Base-by-base conservation (phyloP, 2,797 vertebrate genomes). In the Poecile montanus region DNA sequence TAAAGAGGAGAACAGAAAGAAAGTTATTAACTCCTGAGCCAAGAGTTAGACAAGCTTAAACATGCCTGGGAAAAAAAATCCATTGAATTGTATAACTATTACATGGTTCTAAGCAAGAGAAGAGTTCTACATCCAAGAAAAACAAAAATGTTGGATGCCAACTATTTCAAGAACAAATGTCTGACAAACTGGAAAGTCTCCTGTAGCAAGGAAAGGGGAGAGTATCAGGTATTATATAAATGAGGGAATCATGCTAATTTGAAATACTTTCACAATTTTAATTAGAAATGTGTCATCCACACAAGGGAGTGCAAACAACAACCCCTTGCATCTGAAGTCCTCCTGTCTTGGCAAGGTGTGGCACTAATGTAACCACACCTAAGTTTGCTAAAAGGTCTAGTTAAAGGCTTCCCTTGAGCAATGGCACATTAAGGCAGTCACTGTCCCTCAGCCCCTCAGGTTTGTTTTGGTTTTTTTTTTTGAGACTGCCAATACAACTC, bases 21-120 rank as follows among this genome's bases (percentile, higher is more conserved):
- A 85, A 91, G 51, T 42, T 84, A 86, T 32, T 89, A 88, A 88
- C 27, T 86, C 29, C 53, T 63, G 57, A 79, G 88, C 71, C 85
- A 91, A 67, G 45, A 88, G 27, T 18, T 15, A 26, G 60, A 85
- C 91, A 94, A 91, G 89, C 63, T 79, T 81, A 90, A 91, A 95
- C 80, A 84, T 70, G 85, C 42, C 80, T 54, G 25, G 45, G 56
- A 61, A 92, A 93, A 87, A 87, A 89, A 89, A 74, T 32, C 78
- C 47, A 85, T 54, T 76, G 62, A 77, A 38, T 54, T 56, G 72
- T 63, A 88, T 82, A 94, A 79, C 29, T 63, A n/a, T 42, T 85
- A 63, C 11, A 47, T 51, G 63, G 70, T 66, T 89, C 48, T 53
- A 79, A 63, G 65, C 45, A 87, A 92, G 40, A 94, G 25, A 68